Base-by-base conservation (phyloP, 2,888 invertebrate genomes). In the Oscheius sp. region DNA sequence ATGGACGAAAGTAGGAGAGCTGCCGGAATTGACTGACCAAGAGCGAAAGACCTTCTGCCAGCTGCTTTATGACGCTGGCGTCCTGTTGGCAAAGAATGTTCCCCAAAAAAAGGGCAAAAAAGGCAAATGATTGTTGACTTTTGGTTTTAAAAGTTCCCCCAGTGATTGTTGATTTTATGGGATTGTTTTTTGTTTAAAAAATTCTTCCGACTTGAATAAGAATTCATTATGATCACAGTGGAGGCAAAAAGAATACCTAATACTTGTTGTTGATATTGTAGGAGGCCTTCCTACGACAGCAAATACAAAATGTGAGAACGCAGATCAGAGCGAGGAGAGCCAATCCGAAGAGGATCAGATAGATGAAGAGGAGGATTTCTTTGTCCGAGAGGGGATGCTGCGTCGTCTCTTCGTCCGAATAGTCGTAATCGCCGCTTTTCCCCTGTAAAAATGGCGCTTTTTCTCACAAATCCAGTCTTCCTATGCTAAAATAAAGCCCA, bases 1-100 rank as follows among this genome's bases (percentile, higher is more conserved):
- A 48, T 83, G 82, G 81, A 64, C 48, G 20, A 52, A 39, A 29
- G 33, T 69, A 8, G 42, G 33, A 17, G 69, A 69, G 23, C 29
- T 69, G 17, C 50, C 68, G 2, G 61, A 48, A 6, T 12, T 61
- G 17, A 0, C 48, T 17, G 42, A 61, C 3, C 20, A 10, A 10
- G 68, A 68, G n/a, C 58, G 61, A 17, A 29, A 31, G 17, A 10
- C 34, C 1, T 52, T 64, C 50, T 64, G 63, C 27, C 31, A 50
- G n/a, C n/a, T 53, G 39, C 64, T 69, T 20, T 64, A 42, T 45
- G 34, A 53, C 20, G n/a, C 23, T 10, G 69, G 64, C 15, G 20
- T 69, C 25, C 20, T 69, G 10, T n/a, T 64, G 64, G 69, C 64
- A 0, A 48, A 68, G 33, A 29, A 34, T 29, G 42, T 61, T 17